These are phyloP conservation scores for Mythimna loreyi DNA, from an alignment of 2,888 invertebrate genomes.

Conservation along the genomic window DNA sequence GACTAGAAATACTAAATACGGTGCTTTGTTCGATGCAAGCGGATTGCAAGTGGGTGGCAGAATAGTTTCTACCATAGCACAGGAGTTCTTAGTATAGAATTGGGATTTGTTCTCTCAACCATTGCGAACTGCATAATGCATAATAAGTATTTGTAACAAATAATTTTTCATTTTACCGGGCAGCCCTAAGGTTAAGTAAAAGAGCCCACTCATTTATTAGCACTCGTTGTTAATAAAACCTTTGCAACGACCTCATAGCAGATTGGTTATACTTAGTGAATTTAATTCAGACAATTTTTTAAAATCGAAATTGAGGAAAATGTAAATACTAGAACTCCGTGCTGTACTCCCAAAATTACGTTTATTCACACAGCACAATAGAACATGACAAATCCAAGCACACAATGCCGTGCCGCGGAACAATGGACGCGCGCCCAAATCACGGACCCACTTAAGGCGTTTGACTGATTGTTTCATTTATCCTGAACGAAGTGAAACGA, in stretches of 20 bases:
- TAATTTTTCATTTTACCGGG: no score
- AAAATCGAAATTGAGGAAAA: slow-evolving; percentile 21
- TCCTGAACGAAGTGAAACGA: slow-evolving; percentile 38
- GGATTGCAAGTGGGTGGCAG: no score
- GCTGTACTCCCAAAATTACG: slow-evolving; percentile 5
- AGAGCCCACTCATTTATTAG: no score
- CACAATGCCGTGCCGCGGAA: slow-evolving; percentile 54
- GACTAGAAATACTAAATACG: no score
- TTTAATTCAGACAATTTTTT: slow-evolving; percentile 17
- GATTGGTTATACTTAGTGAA: background rate
- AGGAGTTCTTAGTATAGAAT: no score
- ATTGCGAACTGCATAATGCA: no score
- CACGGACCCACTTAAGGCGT: slow-evolving; percentile 56
- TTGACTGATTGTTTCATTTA: slow-evolving; percentile 64
- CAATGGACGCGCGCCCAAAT: slow-evolving; percentile 59
- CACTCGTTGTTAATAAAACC: background rate
- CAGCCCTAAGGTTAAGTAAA: no score
- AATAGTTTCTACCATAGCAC: no score
- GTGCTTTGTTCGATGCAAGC: no score
- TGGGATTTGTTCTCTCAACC: no score
- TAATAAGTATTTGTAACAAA: no score
- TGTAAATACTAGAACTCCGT: background rate
- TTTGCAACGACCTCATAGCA: background rate
- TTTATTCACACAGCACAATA: slow-evolving; percentile 37
- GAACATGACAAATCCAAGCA: slow-evolving; percentile 51